Evolutionary conservation across 2,797 vertebrate genomes (phyloP).

Genomic region (Mionectes olivaceus): DNA sequence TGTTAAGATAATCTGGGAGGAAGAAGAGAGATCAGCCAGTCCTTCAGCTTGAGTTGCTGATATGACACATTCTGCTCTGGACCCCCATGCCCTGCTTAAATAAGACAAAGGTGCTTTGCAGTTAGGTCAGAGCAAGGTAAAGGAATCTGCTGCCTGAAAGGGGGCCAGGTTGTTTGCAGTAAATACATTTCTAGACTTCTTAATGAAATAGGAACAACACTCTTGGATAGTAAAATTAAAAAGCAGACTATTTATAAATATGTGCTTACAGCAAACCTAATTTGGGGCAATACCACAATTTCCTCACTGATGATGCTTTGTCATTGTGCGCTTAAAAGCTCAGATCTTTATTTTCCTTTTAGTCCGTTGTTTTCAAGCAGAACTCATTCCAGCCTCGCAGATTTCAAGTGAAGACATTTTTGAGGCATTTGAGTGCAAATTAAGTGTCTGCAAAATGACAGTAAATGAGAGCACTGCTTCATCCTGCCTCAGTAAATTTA

Average conservation of each 20-base stretch:
- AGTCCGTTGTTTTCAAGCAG: not conserved
- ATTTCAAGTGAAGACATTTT: constrained; percentile 45
- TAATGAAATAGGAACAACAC: constrained; percentile 2
- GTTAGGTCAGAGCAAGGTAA: not conserved
- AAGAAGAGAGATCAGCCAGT: not conserved
- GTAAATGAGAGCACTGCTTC: constrained; percentile 56
- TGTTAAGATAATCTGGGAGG: not conserved
- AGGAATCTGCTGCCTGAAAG: not conserved
- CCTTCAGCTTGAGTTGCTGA: not conserved
- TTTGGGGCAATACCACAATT: constrained; percentile 15
- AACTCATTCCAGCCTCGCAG: constrained; percentile 7
- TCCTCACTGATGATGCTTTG: not conserved
- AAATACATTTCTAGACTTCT: not conserved
- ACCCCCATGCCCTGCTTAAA: not conserved
- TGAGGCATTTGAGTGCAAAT: constrained; percentile 55
- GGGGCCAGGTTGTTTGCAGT: not conserved
- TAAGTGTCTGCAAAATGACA: constrained; percentile 52
- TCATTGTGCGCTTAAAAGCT: not conserved
- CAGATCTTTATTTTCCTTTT: constrained; percentile 18
- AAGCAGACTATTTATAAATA: not conserved
- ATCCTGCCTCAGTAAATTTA: constrained; percentile 53
- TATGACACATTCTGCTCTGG: not conserved
- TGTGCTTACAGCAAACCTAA: not conserved
- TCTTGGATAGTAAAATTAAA: not conserved
- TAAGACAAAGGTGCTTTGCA: not conserved